Base-by-base conservation (phyloP, 2,888 invertebrate species). In the Morpho deidamia region DNA sequence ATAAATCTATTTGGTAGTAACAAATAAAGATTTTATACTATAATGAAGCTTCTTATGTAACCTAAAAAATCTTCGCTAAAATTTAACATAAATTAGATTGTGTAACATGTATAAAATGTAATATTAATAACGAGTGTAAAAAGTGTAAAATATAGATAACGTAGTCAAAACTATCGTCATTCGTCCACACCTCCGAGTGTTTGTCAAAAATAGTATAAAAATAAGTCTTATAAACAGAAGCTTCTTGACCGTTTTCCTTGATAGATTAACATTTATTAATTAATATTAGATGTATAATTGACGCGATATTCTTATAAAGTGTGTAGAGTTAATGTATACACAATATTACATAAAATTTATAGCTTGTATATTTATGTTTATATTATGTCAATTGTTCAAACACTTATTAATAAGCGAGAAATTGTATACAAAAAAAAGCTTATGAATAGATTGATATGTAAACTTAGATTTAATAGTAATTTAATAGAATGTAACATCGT, bases 121-220 rank as follows among this genome's bases (percentile, higher is more conserved):
- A 44, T 40, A 49, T 58, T 60, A 48, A 53, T 34, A 35, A 58
- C 53, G 58, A 56, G 55, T 60, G 59, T 55, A 63, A 62, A 54
- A 56, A 58, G 51, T 61, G 60, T 63, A 63, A 58, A 56, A 56
- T 55, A 51, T 54, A 57, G 61, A 55, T 55, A 58, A 66, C 68
- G 67, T 71, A 68, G 63, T 68, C 74, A 70, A 50, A 44, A 59
- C 55, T 81, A 83, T 85, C 82, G 72, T 77, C 75, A 77, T 77
- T 78, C 86, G 87, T 87, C 86, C 87, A 86, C 86, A 85, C 59
- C 52, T 47, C 55, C 49, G 60, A 59, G 53, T 78, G 75, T 78
- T 71, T 76, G 78, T 64, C 56, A 72, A 72, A 70, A 72, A 68
- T 48, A 45, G 40, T 35, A 44, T 63, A 58, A 55, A 46, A 50